Evolutionary conservation across 2,888 invertebrate species (phyloP).

Genomic region (Rotaria sp.): DNA sequence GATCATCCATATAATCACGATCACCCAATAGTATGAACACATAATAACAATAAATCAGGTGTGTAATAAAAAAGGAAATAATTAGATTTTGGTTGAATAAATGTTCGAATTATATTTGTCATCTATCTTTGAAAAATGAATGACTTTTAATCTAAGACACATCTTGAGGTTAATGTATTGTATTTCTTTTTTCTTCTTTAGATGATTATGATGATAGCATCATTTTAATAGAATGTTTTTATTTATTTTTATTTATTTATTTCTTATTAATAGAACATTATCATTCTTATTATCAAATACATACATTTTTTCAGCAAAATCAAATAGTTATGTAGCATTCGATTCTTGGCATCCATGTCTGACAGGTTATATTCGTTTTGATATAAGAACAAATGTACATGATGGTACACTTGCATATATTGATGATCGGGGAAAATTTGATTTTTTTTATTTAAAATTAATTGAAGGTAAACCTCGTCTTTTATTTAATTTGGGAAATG

Average conservation of each 20-base stretch:
- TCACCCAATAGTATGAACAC: not conserved
- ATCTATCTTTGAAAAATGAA: too few relatives aligned
- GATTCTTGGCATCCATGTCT: conserved; percentile 26
- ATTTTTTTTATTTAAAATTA: conserved; percentile 27
- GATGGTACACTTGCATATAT: conserved; percentile 9
- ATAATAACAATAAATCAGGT: not conserved
- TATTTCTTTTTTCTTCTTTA: not conserved
- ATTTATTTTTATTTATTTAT: not conserved
- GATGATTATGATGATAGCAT: not conserved
- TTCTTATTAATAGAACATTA: not conserved
- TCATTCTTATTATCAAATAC: not conserved
- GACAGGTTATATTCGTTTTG: conserved; percentile 17
- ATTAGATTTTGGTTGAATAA: not conserved
- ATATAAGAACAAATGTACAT: not conserved
- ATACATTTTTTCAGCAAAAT: not conserved
- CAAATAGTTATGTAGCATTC: not conserved
- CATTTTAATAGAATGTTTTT: not conserved
- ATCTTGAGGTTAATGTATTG: too few relatives aligned
- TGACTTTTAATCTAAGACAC: too few relatives aligned
- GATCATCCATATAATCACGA: not conserved
- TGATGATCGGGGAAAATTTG: conserved; percentile 16
- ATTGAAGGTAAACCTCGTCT: conserved; percentile 17
- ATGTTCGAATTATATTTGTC: too few relatives aligned
- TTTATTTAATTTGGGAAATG: conserved; percentile 19
- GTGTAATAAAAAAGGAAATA: not conserved